Evolutionary conservation across 2,113 vertebrate genomes (phyloP), one percentile per base, ranked within the genome.

Genomic region (Recurvirostra avosetta): DNA sequence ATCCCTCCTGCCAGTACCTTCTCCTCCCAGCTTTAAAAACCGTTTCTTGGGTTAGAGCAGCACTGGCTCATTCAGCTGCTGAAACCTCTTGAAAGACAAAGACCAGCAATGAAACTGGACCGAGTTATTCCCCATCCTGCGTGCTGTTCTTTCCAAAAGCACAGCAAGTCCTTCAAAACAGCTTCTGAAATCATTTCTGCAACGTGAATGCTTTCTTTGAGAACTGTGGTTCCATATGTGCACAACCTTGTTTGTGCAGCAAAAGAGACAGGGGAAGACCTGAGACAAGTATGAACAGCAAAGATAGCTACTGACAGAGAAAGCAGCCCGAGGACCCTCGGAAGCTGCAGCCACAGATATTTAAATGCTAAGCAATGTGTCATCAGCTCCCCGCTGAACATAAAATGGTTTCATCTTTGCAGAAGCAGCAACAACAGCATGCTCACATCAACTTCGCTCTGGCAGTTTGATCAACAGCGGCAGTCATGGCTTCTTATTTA

Each of bases 401-500:
- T 3, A 11, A 87, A 81, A 85, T 30, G 77, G 86, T 87, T 92
- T 94, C 91, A 79, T 79, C 91, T 72, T 79, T 65, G 88, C 86
- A 81, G 65, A 87, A 87, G 83, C 68, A 95, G 88, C 73, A 94
- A 70, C 88, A 94, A 20, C 79, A 96, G 83, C 43, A 53, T 9
- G 63, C 72, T 95, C 79, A 52, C 79, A 79, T 61, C 94, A 88
- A n/a, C 83, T 49, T 50, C 43, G 1, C 92, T 59, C 72, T 25
- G 73, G 88, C 82, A 92, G 83, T 59, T n/a, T 80, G 88, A 93
- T 38, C 95, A 88, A 73, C 88, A 90, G 86, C 12, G 1, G 75
- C 88, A 95, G 86, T 80, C 67, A 18, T 6, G 68, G 82, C 86
- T 94, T 67, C 90, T 72, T 81, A 18, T 85, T 90, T 73, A 93